Conservation (phyloP, 2,797 vertebrate species). For the Peromyscus nudipes region DNA sequence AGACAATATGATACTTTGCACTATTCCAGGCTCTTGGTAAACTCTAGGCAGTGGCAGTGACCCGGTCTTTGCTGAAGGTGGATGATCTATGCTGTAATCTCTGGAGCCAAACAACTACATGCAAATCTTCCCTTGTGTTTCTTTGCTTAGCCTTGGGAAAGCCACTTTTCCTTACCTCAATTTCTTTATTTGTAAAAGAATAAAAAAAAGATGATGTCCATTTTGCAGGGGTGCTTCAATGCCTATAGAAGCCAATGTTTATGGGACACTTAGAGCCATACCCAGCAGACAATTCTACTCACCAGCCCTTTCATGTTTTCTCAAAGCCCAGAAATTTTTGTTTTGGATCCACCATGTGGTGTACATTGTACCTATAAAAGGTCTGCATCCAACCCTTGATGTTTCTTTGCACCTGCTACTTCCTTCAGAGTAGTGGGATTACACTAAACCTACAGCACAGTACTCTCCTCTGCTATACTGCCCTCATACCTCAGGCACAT, state of each 20-base stretch:
- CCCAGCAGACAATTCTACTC: background rate
- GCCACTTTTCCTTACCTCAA: background rate
- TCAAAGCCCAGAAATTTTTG: background rate
- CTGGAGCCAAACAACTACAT: background rate
- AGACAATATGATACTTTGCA: background rate
- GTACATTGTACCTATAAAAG: background rate
- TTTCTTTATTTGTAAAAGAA: background rate
- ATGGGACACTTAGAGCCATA: background rate
- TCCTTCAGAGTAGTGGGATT: background rate
- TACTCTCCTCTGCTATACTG: accelerated
- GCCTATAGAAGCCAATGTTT: background rate
- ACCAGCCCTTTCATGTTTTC: background rate
- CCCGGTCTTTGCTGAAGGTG: background rate
- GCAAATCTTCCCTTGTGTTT: background rate
- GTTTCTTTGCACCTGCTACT: accelerated
- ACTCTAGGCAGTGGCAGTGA: too few species aligned
- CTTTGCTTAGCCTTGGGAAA: background rate
- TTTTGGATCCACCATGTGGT: background rate
- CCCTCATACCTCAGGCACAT: background rate
- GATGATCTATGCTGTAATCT: too few species aligned
- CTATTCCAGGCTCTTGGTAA: background rate
- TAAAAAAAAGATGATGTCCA: background rate
- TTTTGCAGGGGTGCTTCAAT: background rate
- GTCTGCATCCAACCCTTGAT: background rate
- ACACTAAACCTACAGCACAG: accelerated